phyloP scores from a whole-genome alignment of 2,888 invertebrate species.

The Nebria salina region DNA sequence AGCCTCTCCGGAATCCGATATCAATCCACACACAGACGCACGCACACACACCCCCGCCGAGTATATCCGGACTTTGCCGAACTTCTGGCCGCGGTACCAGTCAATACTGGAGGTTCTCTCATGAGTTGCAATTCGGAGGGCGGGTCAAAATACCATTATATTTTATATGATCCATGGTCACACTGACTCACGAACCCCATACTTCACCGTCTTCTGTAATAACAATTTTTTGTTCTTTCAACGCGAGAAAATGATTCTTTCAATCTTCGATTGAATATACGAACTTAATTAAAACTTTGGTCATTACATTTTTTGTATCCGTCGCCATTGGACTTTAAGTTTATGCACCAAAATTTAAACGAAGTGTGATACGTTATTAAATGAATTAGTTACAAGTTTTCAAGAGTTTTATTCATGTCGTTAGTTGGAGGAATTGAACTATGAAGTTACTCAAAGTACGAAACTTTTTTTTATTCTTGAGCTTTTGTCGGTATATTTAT shows the following conservation, averaged over 20 bases:
- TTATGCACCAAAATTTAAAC: not conserved
- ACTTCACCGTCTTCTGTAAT: not conserved
- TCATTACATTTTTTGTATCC: slow-evolving; percentile 1
- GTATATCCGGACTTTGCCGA: slow-evolving; percentile 40
- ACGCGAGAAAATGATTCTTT: not conserved
- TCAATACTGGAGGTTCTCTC: slow-evolving; percentile 57
- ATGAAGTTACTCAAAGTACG: not conserved
- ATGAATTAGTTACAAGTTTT: not conserved
- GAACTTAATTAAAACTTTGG: slow-evolving; percentile 14
- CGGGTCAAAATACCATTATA: slow-evolving; percentile 49
- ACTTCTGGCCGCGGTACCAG: slow-evolving; percentile 51
- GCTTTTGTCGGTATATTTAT: not conserved
- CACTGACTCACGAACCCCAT: slow-evolving; percentile 8
- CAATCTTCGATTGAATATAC: not conserved
- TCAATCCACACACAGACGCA: slow-evolving; percentile 14
- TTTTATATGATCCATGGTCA: slow-evolving; percentile 10
- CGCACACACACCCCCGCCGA: slow-evolving; percentile 25
- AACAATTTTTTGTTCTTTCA: not conserved
- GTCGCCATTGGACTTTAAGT: not conserved
- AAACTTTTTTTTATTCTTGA: not conserved
- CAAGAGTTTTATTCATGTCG: not conserved
- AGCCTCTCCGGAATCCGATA: slow-evolving; percentile 36
- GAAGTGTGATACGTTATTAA: not conserved
- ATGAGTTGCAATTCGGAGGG: slow-evolving; percentile 54
- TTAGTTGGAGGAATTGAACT: not conserved